A percentile compares a stretch with the other conserved stretches of the same genome.
Conservation (phyloP, 2,888 invertebrate species). For the Pherbina coryleti region DNA sequence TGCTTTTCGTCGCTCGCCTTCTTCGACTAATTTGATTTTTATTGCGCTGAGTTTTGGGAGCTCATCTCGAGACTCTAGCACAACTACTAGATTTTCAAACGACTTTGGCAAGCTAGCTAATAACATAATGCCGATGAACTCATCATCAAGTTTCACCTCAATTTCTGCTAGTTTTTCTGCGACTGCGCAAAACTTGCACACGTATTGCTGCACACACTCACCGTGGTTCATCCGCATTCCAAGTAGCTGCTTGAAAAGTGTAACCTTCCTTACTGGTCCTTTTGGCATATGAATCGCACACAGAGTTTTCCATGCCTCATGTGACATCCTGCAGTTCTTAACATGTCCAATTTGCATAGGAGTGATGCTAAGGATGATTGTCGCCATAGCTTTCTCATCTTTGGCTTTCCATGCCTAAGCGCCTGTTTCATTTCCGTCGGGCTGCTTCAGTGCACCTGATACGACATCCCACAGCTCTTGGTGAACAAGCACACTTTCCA, state of each 20-base stretch:
- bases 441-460: not conserved
- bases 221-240: slow-evolving; percentile 17
- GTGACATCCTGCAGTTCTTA: slow-evolving; percentile 42
- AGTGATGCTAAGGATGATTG: slow-evolving; percentile 45
- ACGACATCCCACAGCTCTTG: slow-evolving; percentile 34
- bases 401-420: slow-evolving; percentile 30
- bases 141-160: slow-evolving; percentile 13
- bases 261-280: not conserved
- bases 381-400: slow-evolving; percentile 47
- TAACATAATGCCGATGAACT: slow-evolving; percentile 34
- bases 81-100: slow-evolving; percentile 43
- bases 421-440: not conserved
- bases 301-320: not conserved
- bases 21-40: slow-evolving; percentile 45
- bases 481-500: slow-evolving; percentile 25
- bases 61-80: slow-evolving; percentile 40
- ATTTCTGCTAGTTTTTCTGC: slow-evolving; percentile 29
- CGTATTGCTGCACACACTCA: slow-evolving; percentile 26
- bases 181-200: slow-evolving; percentile 17
- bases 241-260: slow-evolving; percentile 27
- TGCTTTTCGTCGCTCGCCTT: slow-evolving; percentile 36
- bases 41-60: slow-evolving; percentile 40
- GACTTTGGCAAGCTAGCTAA: slow-evolving; percentile 41
- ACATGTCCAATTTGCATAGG: slow-evolving; percentile 45
- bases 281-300: no score